Evolutionary conservation across 1,140 invertebrate genomes (phyloP).

Genomic region (Drosophila kohkoa): DNA sequence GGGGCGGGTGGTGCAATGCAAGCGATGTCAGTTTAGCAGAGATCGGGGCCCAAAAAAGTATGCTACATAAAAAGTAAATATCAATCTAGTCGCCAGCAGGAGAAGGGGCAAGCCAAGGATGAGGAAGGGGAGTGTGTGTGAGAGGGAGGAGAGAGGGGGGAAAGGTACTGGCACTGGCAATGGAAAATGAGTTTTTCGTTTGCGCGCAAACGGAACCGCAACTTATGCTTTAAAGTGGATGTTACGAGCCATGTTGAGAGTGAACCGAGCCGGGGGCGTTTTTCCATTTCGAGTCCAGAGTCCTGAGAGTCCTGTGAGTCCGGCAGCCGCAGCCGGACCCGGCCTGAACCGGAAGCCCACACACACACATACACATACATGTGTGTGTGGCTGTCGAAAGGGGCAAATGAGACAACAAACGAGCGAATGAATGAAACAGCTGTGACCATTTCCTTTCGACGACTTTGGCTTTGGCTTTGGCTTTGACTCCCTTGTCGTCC

Average conservation of each 20-base stretch:
- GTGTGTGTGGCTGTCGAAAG: slow-evolving; percentile 5
- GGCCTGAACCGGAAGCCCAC: slow-evolving; percentile 54
- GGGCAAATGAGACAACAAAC: slow-evolving; percentile 53
- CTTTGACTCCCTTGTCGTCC: slow-evolving; percentile 7
- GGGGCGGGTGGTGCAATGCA: slow-evolving; percentile 2
- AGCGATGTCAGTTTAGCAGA: slow-evolving; percentile 16
- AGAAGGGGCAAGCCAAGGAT: slow-evolving; percentile 6
- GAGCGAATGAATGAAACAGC: slow-evolving; percentile 71
- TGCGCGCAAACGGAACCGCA: slow-evolving; percentile 56
- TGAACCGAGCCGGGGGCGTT: slow-evolving; percentile 19
- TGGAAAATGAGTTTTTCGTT: slow-evolving; percentile 60
- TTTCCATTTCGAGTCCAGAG: not conserved
- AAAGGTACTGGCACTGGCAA: slow-evolving; percentile 11
- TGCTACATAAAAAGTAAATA: slow-evolving; percentile 73
- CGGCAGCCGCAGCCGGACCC: slow-evolving; percentile 36
- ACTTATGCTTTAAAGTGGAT: slow-evolving; percentile 80
- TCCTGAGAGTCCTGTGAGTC: not conserved
- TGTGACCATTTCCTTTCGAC: slow-evolving; percentile 77
- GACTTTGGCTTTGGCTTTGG: slow-evolving; percentile 53
- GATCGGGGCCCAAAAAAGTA: slow-evolving; percentile 53
- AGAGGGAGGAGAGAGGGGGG: no score
- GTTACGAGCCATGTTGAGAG: slow-evolving; percentile 51
- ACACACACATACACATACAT: slow-evolving; percentile 7
- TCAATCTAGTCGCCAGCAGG: slow-evolving; percentile 56
- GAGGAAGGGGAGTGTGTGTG: not conserved